Evolutionary conservation across 2,888 invertebrate species (phyloP).

Genomic region (Torymus auratus): DNA sequence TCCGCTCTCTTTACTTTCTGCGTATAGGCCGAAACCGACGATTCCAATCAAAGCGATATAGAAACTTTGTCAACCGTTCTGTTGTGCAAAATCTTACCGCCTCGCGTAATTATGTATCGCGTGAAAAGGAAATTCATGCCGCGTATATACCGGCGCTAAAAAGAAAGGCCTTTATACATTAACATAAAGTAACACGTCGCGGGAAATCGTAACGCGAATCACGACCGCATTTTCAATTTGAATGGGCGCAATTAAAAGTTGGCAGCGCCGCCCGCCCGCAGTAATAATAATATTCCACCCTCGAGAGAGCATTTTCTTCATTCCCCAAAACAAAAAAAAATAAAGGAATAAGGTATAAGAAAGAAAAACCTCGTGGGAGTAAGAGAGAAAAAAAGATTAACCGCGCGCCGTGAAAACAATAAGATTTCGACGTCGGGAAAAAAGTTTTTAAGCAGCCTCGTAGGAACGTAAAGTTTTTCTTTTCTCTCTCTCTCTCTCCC

Average conservation of each 20-base stretch:
- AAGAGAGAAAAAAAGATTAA: slow-evolving; percentile 2
- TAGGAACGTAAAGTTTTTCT: slow-evolving; percentile 14
- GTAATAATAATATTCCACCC: slow-evolving; percentile 41
- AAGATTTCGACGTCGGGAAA: slow-evolving; percentile 33
- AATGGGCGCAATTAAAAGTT: slow-evolving; percentile 52
- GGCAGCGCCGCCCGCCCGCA: slow-evolving; percentile 14
- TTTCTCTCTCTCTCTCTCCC: not conserved
- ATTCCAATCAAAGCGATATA: too few species aligned
- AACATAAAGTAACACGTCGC: too few species aligned
- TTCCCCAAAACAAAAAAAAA: slow-evolving; percentile 1
- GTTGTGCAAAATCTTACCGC: too few species aligned
- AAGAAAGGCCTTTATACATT: too few species aligned
- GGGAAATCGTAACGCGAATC: slow-evolving; percentile 39
- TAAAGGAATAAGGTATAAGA: not conserved
- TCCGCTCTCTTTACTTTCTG: too few species aligned
- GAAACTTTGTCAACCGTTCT: too few species aligned
- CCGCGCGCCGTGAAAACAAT: slow-evolving; percentile 15
- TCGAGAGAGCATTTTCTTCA: not conserved
- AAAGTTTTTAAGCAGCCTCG: slow-evolving; percentile 20
- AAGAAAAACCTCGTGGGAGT: not conserved
- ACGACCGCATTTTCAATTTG: slow-evolving; percentile 48
- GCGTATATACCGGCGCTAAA: too few species aligned
- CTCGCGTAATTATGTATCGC: too few species aligned
- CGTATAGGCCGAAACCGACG: too few species aligned
- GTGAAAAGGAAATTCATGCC: not conserved